Conservation (phyloP, 2,888 invertebrate species). For the Leucophora obtusa region DNA sequence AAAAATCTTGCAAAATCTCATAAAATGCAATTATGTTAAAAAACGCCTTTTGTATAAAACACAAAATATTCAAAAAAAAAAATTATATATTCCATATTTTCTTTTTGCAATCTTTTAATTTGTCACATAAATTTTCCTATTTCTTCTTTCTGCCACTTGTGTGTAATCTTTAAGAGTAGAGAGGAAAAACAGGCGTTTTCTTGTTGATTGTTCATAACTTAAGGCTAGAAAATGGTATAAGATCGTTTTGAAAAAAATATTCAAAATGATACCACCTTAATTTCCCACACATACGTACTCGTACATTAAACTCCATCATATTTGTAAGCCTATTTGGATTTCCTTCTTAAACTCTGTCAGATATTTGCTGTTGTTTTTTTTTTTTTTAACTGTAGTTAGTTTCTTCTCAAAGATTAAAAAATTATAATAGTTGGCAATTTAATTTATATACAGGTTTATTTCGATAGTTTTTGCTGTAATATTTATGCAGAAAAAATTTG, state of each 20-base stretch:
- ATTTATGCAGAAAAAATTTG: constrained; percentile 34
- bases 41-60: constrained; percentile 53
- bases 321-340: constrained; percentile 36
- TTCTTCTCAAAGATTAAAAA: constrained; percentile 28
- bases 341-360: constrained; percentile 38
- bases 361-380: background rate
- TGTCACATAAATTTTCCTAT: constrained; percentile 56
- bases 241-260: background rate
- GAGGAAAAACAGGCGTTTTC: constrained; percentile 49
- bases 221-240: constrained; percentile 28
- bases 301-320: background rate
- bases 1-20: constrained; percentile 32
- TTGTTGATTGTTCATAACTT: constrained; percentile 51
- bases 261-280: constrained; percentile 54
- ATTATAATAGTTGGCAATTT: constrained; percentile 51
- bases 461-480: constrained; percentile 19
- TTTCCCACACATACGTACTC: constrained; percentile 57
- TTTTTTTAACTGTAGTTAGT: background rate
- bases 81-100: constrained; percentile 44
- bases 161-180: background rate
- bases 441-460: constrained; percentile 45
- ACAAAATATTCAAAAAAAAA: background rate
- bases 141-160: background rate
- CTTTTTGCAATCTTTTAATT: constrained; percentile 38
- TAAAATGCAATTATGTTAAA: constrained; percentile 60